Conservation (phyloP, 2,113 vertebrate species). For the Pavo muticus region DNA sequence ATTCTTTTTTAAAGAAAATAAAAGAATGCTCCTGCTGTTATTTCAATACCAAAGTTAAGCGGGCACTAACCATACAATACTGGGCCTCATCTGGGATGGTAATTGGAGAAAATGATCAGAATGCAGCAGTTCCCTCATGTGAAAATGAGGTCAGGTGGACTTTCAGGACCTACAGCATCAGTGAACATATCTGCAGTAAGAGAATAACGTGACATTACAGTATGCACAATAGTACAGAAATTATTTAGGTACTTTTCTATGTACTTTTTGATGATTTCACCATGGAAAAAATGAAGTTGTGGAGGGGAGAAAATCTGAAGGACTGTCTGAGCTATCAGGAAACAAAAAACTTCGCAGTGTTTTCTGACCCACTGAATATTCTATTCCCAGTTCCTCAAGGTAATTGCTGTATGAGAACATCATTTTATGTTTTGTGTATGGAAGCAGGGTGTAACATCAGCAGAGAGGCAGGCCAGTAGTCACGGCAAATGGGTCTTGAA, state of each 20-base stretch:
- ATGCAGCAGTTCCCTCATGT: not conserved
- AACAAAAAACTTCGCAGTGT: not conserved
- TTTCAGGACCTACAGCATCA: not conserved
- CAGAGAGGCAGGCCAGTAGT: not conserved
- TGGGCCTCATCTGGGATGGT: not conserved
- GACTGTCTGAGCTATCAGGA: not conserved
- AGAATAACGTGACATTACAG: not conserved
- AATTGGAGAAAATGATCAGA: not conserved
- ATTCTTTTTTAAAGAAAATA: too few relatives aligned
- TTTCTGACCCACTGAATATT: not conserved
- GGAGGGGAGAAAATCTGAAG: not conserved
- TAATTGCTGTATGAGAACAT: not conserved
- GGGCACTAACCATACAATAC: not conserved
- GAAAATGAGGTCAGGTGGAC: not conserved
- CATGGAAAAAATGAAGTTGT: not conserved
- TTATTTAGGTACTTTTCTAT: not conserved
- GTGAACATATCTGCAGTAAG: not conserved
- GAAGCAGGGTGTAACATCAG: not conserved
- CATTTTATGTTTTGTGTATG: not conserved
- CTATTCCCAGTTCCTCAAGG: not conserved
- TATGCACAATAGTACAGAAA: not conserved
- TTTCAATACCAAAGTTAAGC: not conserved
- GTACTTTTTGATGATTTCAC: not conserved
- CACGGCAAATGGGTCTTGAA: accelerated
- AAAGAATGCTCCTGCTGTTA: not conserved